Evolutionary conservation across 1,140 invertebrate genomes (phyloP).

Genomic region (Hyles euphorbiae): DNA sequence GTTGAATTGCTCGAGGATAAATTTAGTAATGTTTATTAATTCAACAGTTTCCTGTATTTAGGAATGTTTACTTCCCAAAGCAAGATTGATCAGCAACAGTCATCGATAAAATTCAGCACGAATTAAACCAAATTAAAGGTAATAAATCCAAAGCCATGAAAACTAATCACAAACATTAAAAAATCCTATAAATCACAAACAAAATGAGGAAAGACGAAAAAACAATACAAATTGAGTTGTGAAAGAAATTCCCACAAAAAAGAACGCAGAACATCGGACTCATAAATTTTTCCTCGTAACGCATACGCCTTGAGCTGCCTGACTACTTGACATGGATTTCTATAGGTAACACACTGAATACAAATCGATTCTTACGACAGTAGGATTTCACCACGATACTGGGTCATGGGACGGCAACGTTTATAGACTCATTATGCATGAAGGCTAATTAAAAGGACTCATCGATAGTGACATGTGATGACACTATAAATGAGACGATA

Average conservation of each 20-base stretch:
- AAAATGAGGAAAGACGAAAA: conserved; percentile 1
- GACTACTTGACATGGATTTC: conserved; percentile 73
- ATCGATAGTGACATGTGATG: conserved; percentile 12
- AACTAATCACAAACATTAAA: no score
- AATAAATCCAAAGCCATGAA: no score
- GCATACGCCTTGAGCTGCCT: conserved; percentile 45
- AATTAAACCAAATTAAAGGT: no score
- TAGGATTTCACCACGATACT: conserved; percentile 72
- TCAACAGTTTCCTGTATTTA: no score
- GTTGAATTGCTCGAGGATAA: no score
- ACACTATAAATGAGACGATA: no score
- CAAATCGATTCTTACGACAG: conserved; percentile 61
- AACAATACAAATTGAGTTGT: not conserved
- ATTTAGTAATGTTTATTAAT: no score
- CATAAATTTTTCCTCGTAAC: conserved; percentile 63
- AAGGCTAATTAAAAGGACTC: conserved; percentile 23
- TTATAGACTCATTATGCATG: conserved; percentile 24
- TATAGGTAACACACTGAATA: conserved; percentile 62
- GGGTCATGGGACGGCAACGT: conserved; percentile 63
- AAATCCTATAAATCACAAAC: not conserved
- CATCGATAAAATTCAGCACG: no score
- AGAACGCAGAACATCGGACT: conserved; percentile 16
- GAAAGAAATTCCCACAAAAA: conserved; percentile 28
- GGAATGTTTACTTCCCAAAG: no score
- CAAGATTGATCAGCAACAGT: no score